Percentiles rank a stretch among this genome's conserved stretches.
phyloP scores from a whole-genome alignment of 2,113 vertebrate species.

The Poeciliopsis occidentalis region DNA sequence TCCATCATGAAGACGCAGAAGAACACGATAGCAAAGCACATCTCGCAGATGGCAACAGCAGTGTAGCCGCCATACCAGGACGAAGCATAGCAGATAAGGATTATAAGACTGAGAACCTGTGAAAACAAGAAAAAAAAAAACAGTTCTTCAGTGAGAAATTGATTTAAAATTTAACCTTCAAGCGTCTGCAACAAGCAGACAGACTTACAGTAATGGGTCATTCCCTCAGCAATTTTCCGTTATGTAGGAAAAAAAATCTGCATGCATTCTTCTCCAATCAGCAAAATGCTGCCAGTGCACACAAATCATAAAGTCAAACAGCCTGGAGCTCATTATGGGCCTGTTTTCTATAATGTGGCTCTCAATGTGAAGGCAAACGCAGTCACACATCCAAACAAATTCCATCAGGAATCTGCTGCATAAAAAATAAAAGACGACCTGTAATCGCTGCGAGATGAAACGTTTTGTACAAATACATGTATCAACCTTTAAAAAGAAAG shows the following conservation, averaged over 20 bases:
- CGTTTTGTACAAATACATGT: not conserved
- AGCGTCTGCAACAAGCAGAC: slow-evolving; percentile 13
- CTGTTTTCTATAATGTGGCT: slow-evolving; percentile 34
- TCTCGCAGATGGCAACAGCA: slow-evolving; percentile 73
- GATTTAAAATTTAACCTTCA: not conserved
- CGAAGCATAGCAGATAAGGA: slow-evolving; percentile 78
- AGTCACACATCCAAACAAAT: slow-evolving; percentile 34
- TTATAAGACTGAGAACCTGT: slow-evolving; percentile 72
- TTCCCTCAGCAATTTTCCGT: slow-evolving; percentile 48
- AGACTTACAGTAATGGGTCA: slow-evolving; percentile 33
- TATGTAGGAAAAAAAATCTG: slow-evolving; percentile 16
- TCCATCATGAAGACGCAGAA: slow-evolving; percentile 80
- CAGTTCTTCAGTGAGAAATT: not conserved
- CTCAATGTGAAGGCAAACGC: slow-evolving; percentile 41
- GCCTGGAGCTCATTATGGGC: slow-evolving; percentile 28
- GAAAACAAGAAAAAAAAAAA: not conserved
- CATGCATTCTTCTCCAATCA: slow-evolving; percentile 61
- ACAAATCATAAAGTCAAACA: slow-evolving; percentile 45
- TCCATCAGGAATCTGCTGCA: not conserved
- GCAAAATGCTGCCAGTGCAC: slow-evolving; percentile 58
- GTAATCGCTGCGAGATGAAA: not conserved
- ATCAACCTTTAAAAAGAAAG: too few species aligned
- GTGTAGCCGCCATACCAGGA: slow-evolving; percentile 61
- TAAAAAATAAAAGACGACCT: not conserved
- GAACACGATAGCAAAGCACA: slow-evolving; percentile 74